Conservation (phyloP, 2,797 vertebrate genomes). For the Botia almorhae region DNA sequence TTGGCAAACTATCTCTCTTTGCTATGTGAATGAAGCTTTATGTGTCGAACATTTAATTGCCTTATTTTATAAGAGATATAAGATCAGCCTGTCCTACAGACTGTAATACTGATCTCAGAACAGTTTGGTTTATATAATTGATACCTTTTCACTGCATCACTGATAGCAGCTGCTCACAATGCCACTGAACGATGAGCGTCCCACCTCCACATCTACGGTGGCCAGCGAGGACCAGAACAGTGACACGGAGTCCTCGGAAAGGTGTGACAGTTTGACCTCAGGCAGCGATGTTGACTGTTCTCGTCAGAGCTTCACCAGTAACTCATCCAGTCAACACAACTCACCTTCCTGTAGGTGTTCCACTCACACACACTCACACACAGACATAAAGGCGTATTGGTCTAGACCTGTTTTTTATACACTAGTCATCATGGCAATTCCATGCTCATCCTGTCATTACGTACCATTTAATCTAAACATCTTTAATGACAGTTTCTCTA, state of each 20-base stretch:
- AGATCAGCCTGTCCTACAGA: background rate
- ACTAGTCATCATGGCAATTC: background rate
- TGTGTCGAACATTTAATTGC: conserved; percentile 18
- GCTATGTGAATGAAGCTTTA: conserved; percentile 9
- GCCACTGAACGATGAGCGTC: conserved; percentile 85
- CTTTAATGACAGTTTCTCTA: too few relatives aligned
- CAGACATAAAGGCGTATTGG: background rate
- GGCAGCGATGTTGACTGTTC: conserved; percentile 86
- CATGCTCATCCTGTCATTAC: background rate
- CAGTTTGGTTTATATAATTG: too few relatives aligned
- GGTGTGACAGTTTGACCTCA: conserved; percentile 83
- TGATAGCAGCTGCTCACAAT: conserved; percentile 74
- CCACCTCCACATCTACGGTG: conserved; percentile 68
- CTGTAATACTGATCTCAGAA: background rate
- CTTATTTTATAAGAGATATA: background rate
- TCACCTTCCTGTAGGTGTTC: conserved; percentile 73
- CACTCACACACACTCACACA: background rate
- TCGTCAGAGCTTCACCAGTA: conserved; percentile 89
- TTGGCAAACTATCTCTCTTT: conserved; percentile 22
- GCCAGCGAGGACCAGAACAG: conserved; percentile 83
- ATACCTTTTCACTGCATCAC: conserved; percentile 45
- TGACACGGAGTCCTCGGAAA: conserved; percentile 83
- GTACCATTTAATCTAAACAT: too few relatives aligned
- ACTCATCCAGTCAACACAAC: conserved; percentile 89
- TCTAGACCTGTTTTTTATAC: background rate